Conservation (phyloP, 2,113 vertebrate species). For the Candoia aspera region DNA sequence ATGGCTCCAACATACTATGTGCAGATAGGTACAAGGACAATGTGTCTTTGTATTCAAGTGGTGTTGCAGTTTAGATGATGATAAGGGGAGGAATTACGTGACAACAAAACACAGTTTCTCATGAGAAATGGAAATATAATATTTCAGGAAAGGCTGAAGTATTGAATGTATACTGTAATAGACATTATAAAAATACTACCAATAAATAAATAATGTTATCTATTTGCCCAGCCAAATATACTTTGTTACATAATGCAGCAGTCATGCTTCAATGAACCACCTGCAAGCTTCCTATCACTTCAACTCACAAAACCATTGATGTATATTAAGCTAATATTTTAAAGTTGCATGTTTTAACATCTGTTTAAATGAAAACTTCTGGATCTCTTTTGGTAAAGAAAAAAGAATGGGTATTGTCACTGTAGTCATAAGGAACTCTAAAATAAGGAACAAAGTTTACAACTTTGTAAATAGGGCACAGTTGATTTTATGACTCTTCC, state of each 20-base stretch:
- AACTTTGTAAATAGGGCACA: too few species aligned
- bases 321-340: neutral
- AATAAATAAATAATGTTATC: neutral
- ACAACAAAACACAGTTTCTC: conserved; percentile 35
- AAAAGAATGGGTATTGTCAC: too few species aligned
- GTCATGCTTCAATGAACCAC: neutral
- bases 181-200: too few species aligned
- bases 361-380: too few species aligned
- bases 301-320: neutral
- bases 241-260: neutral
- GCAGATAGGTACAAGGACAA: neutral
- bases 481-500: too few species aligned
- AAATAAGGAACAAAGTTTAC: too few species aligned
- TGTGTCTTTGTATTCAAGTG: conserved; percentile 5
- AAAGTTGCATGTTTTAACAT: too few species aligned
- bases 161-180: conserved; percentile 12
- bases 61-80: conserved; percentile 9
- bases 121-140: conserved; percentile 34
- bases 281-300: neutral
- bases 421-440: too few species aligned
- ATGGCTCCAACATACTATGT: neutral
- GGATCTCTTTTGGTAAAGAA: too few species aligned
- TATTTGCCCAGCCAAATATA: neutral
- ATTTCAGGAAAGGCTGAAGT: conserved; percentile 48
- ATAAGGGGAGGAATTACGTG: conserved; percentile 51